Evolutionary conservation across 2,113 vertebrate genomes (phyloP).

Genomic region (Paratilapia polleni): DNA sequence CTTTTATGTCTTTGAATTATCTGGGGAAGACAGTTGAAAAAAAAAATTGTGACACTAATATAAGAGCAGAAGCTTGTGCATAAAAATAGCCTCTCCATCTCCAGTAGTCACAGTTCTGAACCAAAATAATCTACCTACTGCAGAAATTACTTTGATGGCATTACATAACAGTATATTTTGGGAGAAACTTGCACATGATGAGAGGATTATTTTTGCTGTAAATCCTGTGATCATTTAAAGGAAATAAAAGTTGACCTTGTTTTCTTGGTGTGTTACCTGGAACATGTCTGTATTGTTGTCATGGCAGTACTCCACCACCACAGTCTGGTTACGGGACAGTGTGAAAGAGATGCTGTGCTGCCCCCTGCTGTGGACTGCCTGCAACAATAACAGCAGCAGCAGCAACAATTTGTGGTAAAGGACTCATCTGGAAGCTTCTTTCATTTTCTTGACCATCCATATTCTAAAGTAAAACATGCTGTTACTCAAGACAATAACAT

Average conservation of each 20-base stretch:
- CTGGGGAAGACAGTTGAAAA: neutral
- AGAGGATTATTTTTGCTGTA: neutral
- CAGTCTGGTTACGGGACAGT: slow-evolving; percentile 93
- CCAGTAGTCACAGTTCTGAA: neutral
- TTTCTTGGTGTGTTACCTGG: slow-evolving; percentile 84
- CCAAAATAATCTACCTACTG: slow-evolving; percentile 31
- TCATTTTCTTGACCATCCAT: neutral
- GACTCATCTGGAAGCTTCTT: neutral
- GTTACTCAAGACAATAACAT: neutral
- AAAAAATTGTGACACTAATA: neutral
- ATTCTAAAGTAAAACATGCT: neutral
- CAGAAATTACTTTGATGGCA: slow-evolving; percentile 13
- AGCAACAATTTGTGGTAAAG: neutral
- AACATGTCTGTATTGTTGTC: slow-evolving; percentile 98
- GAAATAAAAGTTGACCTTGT: neutral
- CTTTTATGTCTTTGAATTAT: neutral
- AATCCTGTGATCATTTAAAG: neutral
- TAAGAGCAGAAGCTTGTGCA: neutral
- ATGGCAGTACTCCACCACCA: slow-evolving; percentile 97
- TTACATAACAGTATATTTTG: slow-evolving; percentile 45
- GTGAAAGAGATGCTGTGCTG: slow-evolving; percentile 99
- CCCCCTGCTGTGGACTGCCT: slow-evolving; percentile 96
- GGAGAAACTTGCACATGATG: slow-evolving; percentile 3
- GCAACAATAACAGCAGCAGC: slow-evolving; percentile 57
- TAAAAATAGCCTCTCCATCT: slow-evolving; percentile 55